phyloP scores from a whole-genome alignment of 2,113 vertebrate genomes.

The Solea senegalensis region DNA sequence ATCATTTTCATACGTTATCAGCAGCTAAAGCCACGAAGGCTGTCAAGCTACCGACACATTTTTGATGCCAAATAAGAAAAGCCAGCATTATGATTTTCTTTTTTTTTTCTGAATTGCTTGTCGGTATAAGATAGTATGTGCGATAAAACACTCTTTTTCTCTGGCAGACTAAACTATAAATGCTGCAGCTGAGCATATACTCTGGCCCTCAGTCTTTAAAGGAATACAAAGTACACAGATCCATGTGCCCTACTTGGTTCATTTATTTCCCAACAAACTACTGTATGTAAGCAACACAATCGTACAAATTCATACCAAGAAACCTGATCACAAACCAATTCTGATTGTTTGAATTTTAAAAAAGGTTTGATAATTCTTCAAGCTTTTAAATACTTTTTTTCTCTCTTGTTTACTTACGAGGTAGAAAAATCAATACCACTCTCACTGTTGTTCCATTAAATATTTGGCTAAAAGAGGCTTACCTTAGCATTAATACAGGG shows the following conservation, averaged over 20 bases:
- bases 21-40: neutral
- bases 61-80: conserved; percentile 4
- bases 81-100: neutral
- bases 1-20: conserved; percentile 2
- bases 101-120: conserved; percentile 3
- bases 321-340: neutral
- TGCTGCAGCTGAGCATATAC: neutral
- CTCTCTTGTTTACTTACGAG: neutral
- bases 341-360: neutral
- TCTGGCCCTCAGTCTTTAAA: conserved; percentile 3
- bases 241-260: neutral
- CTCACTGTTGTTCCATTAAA: neutral
- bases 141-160: conserved; percentile 2
- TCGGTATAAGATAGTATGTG: conserved; percentile 2
- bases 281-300: conserved; percentile 1
- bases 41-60: neutral
- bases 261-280: neutral
- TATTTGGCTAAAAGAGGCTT: neutral
- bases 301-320: neutral
- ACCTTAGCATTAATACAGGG: neutral
- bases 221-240: neutral
- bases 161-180: neutral
- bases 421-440: neutral
- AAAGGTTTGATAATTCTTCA: neutral
- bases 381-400: conserved; percentile 6